Evolutionary conservation across 1,140 invertebrate genomes (phyloP).

Genomic region (Drosophila truncata): DNA sequence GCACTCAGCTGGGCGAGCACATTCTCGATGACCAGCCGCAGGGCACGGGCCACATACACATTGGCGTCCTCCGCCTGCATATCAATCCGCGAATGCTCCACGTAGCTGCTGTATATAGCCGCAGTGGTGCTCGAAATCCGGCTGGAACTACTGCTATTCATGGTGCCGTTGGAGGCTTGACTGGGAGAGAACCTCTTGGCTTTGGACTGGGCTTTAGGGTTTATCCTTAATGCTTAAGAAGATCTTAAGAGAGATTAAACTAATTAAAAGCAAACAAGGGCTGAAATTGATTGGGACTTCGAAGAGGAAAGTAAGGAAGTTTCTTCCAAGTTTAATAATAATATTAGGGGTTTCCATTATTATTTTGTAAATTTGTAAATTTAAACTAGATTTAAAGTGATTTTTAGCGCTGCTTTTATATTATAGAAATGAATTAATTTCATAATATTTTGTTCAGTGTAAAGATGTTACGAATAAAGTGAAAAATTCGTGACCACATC

Average conservation of each 20-base stretch:
- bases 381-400: background rate
- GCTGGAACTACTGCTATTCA: slow-evolving; percentile 27
- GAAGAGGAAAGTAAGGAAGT: background rate
- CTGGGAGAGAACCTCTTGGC: background rate
- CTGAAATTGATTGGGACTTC: background rate
- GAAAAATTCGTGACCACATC: slow-evolving; percentile 11
- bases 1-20: slow-evolving; percentile 60
- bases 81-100: slow-evolving; percentile 51
- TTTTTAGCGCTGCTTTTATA: background rate
- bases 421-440: too few relatives aligned
- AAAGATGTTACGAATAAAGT: background rate
- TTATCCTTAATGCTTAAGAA: background rate
- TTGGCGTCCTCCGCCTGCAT: slow-evolving; percentile 63
- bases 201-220: slow-evolving; percentile 3
- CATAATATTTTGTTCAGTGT: background rate
- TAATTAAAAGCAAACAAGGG: slow-evolving; percentile 33
- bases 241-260: slow-evolving; percentile 23
- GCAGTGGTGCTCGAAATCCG: background rate
- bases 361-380: background rate
- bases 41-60: slow-evolving; percentile 42
- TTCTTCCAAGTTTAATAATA: rapidly evolving
- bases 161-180: slow-evolving; percentile 6
- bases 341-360: background rate
- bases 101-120: slow-evolving; percentile 35
- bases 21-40: slow-evolving; percentile 55